Evolutionary conservation across 2,888 invertebrate genomes (phyloP), one percentile per base, ranked within the genome.

Genomic region (Nezara viridula): DNA sequence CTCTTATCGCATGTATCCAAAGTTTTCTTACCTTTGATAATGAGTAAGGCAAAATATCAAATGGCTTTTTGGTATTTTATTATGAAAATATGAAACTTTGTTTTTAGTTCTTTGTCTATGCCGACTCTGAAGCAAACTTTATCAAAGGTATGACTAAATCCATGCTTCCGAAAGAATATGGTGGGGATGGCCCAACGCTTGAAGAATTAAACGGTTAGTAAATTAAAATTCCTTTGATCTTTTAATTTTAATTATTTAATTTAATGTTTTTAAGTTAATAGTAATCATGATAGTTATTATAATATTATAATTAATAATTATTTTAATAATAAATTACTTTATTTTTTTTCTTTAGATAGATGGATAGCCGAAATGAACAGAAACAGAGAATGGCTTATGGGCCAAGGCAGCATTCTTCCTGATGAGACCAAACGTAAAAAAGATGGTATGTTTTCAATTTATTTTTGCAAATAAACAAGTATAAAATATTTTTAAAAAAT

Each of bases 321-420:
- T 50, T 16, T 50, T 50, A 9, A 16, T 16, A 50, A 16, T 50
- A 16, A 16, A 50, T n/a, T 55, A 6, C 6, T 52, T 3, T 24
- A n/a, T 24, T 24, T 66, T 32, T 66, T 16, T 37, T 19, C 9
- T 73, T 37, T 21, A 81, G 81, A 86, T 5, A 49, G 10, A 49
- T 88, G 88, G 88, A 88, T 85, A 24, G 24, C 40, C 2, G 73
- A 49, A 49, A 47, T 85, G 19, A 85, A 85, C 40, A 49, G 77
- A 49, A 49, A 88, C 19, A 49, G 81, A 81, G 88, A 88, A 32
- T 88, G 88, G 88, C 88, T 88, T 0, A 50, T 88, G 88, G 24
- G 37, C 14, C 24, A 50, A 9, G 88, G 88, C 16, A 88, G 37
- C n/a, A 50, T 0, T 19, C 47, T 27, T 14, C 0, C 81, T 24